Evolutionary conservation across 2,888 invertebrate genomes (phyloP).

Genomic region (Hesperia comma): DNA sequence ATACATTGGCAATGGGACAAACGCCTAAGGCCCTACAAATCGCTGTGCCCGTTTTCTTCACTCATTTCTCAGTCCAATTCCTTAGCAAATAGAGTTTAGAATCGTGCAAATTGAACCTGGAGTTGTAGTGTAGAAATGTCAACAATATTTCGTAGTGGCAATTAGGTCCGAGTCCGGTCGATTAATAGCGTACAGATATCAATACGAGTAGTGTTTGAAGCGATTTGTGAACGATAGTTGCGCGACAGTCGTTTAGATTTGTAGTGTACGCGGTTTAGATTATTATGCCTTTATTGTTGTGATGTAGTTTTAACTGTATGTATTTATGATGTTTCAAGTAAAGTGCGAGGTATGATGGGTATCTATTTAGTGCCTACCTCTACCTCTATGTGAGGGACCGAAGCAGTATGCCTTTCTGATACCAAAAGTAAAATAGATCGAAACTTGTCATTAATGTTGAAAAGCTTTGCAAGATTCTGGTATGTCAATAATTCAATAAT

Average conservation of each 20-base stretch:
- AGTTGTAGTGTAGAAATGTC: constrained; percentile 51
- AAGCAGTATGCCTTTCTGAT: too few species aligned
- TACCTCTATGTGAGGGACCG: too few species aligned
- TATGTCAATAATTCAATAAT: too few species aligned
- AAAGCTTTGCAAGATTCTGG: too few species aligned
- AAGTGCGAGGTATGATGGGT: background rate
- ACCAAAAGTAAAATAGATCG: too few species aligned
- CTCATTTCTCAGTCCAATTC: constrained; percentile 14
- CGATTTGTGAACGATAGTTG: constrained; percentile 28
- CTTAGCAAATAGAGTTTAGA: constrained; percentile 23
- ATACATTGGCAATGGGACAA: constrained; percentile 31
- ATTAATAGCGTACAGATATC: constrained; percentile 62
- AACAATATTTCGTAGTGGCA: constrained; percentile 63
- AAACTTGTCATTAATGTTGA: too few species aligned
- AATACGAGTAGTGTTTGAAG: constrained; percentile 46
- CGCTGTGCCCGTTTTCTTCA: background rate
- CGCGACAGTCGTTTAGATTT: constrained; percentile 19
- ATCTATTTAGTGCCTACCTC: too few species aligned
- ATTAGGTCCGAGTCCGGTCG: constrained; percentile 60
- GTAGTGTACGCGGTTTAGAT: background rate
- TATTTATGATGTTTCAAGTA: background rate
- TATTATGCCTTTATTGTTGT: background rate
- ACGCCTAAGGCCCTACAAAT: constrained; percentile 24
- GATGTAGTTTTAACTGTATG: background rate
- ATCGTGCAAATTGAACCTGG: constrained; percentile 5